These are phyloP conservation scores for Phodopus roborovskii DNA, from an alignment of 2,113 vertebrate genomes.

Conservation along the genomic window DNA sequence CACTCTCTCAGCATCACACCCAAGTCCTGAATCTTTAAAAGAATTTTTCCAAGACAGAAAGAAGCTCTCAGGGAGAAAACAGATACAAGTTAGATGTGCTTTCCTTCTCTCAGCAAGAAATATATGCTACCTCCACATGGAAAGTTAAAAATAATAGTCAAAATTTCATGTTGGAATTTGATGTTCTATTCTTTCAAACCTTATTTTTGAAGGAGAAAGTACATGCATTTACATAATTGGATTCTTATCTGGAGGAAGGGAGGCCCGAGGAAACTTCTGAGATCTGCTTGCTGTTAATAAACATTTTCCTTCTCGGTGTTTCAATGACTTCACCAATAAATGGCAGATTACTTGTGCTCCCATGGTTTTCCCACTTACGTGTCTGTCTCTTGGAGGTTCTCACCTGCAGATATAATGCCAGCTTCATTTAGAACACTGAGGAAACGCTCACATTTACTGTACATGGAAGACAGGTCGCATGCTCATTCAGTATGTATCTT, in stretches of 20 bases:
- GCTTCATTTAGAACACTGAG: not conserved
- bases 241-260: conserved; percentile 51
- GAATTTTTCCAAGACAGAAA: rapidly evolving
- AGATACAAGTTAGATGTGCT: not conserved
- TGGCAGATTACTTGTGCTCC: not conserved
- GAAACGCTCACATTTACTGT: not conserved
- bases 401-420: rapidly evolving
- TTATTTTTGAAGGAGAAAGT: conserved; percentile 22
- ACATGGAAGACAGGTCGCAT: not conserved
- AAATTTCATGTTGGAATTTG: conserved; percentile 26
- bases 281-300: not conserved
- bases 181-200: conserved; percentile 24
- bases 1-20: rapidly evolving
- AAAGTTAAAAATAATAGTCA: conserved; percentile 47
- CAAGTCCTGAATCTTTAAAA: rapidly evolving
- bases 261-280: not conserved
- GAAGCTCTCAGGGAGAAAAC: rapidly evolving
- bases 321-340: not conserved
- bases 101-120: not conserved
- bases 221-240: conserved; percentile 49
- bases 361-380: too few species aligned
- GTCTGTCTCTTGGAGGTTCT: not conserved
- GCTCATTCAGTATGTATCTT: not conserved
- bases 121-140: not conserved
- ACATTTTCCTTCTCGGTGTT: not conserved